Base-by-base conservation (phyloP, 2,113 vertebrate species). In the Podiceps cristatus region DNA sequence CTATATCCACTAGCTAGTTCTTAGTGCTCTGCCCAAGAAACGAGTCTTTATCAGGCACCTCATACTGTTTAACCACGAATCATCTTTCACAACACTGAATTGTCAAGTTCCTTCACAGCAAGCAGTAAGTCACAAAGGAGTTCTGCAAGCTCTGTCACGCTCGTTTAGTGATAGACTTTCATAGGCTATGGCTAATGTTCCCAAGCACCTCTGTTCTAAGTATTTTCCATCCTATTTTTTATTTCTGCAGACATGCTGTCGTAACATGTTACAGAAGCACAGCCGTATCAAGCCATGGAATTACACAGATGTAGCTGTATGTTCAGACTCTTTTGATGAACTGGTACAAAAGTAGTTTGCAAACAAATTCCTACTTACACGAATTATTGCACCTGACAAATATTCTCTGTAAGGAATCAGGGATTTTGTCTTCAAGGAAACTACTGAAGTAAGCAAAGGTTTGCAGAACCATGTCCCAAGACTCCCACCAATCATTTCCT, bases 281-380 rank as follows among this genome's bases (percentile, higher is more conserved):
- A 78, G 31, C 44, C 3, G 0, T 11, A 66, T 5, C 0, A 0
- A 75, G 45, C 10, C 42, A 23, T 15, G 18, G 56, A 82, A 81
- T 17, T 60, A n/a, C 53, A 87, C 11, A 56, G 33, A 78, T 2
- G 1, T 12, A 74, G 28, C 42, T 63, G 0, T 5, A 59, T 16
- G n/a, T 78, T 63, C 1, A 0, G 16, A 29, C 8, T 35, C 60
- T 63, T 74, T 59, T 64, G 0, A 73, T 42, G 8, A 68, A 56
- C 19, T 29, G 25, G 24, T 44, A 33, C 31, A 84, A 78, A 87
- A 78, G 42, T 31, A 19, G 25, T 59, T 63, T 71, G 59, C 72
- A 77, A 71, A 44, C 27, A 74, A 78, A 72, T n/a, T 72, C 64
- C 69, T 62, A 24, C 35, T 85, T 49, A 58, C 4, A 6, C 23